Evolutionary conservation across 2,113 vertebrate species (phyloP).

Genomic region (Heloderma charlesbogerti): DNA sequence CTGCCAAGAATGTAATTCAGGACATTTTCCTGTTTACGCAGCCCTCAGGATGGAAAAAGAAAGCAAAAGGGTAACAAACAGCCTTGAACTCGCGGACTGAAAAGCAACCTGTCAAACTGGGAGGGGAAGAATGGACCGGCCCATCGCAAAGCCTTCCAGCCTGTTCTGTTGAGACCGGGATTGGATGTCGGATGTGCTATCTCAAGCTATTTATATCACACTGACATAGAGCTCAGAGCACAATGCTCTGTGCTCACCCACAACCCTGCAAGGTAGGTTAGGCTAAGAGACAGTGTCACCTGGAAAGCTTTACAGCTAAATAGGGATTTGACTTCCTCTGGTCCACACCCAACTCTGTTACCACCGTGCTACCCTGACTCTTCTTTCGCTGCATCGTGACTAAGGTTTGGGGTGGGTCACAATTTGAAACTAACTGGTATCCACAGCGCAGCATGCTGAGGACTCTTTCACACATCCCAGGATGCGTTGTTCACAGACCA

Average conservation of each 20-base stretch:
- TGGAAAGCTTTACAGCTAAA: not conserved
- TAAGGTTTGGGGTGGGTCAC: not conserved
- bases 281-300: not conserved
- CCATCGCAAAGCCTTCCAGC: not conserved
- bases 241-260: not conserved
- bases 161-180: not conserved
- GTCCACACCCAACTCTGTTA: not conserved
- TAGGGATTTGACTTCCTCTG: not conserved
- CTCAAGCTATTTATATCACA: not conserved
- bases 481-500: too few species aligned
- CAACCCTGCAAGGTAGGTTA: not conserved
- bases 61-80: not conserved
- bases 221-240: not conserved
- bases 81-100: not conserved
- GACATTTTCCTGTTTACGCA: conserved; percentile 7
- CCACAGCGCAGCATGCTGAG: not conserved
- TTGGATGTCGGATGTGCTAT: too few species aligned
- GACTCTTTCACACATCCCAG: not conserved
- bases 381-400: not conserved
- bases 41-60: not conserved
- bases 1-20: not conserved
- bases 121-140: not conserved
- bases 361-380: not conserved
- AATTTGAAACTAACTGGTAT: not conserved
- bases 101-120: not conserved